Base-by-base conservation (phyloP, 2,113 vertebrate genomes). In the Rhea pennata region DNA sequence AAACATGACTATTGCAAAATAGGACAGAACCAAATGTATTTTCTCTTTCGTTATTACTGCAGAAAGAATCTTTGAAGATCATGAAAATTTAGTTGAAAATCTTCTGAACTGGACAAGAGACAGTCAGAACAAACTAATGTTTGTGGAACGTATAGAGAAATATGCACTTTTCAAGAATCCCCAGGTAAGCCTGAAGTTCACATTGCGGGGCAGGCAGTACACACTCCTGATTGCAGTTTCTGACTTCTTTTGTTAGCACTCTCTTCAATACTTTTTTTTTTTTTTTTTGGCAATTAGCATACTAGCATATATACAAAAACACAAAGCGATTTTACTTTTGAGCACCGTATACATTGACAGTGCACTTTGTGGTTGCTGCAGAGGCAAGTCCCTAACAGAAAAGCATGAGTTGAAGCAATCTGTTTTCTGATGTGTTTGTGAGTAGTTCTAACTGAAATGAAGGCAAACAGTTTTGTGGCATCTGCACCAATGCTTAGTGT, bases 51-150 rank as follows among this genome's bases (percentile, higher is more conserved):
- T 92, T 96, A 51, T 91, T 94, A 83, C 46, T 84, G 89, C 96
- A 99, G 99, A 99, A 90, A 98, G 99, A 65, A 99, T 99, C 65
- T 99, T 99, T 95, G 99, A 99, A 98, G 99, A 99, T 95, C 99
- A 99, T 56, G 99, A 99, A 98, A 99, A 99, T 96, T 96, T 99
- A 96, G 99, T 99, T 97, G 99, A 99, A 97, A 99, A 99, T 96
- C 98, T 99, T 42, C 97, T 99, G 72, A 99, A 99, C 97, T 99
- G 99, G 99, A 99, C 99, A 80, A 98, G 99, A 93, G 99, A 99
- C 96, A 99, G 99, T 95, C 99, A 99, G 96, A 99, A 99, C 97
- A 99, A 99, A 93, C 98, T 99, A 10, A 98, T 99, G 98, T 99
- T 99, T 26, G 99, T 99, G 87, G 99, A 99, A 80, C 99, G 99